A percentile compares a stretch with the other conserved stretches of the same genome.
Evolutionary conservation across 2,888 invertebrate species (phyloP).

Genomic region (Stegophylla sp.): DNA sequence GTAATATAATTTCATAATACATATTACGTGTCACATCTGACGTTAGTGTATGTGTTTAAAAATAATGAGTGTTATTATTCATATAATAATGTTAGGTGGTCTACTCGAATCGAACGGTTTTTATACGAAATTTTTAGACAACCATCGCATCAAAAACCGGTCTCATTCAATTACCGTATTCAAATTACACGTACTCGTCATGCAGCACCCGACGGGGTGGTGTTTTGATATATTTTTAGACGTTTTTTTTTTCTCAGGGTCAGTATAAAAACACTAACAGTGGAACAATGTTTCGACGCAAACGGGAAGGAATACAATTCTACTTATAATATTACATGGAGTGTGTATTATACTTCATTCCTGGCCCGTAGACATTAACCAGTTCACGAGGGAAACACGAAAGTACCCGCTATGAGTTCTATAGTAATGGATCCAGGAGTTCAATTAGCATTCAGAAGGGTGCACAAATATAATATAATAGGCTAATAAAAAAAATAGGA

Average conservation of each 20-base stretch:
- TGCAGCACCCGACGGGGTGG: constrained; percentile 21
- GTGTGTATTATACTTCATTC: no score
- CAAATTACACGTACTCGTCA: constrained; percentile 27
- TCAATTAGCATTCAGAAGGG: no score
- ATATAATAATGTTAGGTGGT: constrained; percentile 11
- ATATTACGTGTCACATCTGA: constrained; percentile 13
- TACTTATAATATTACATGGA: neutral
- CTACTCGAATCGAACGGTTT: neutral
- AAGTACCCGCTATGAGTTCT: no score
- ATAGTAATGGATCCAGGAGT: no score
- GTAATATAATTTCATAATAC: constrained; percentile 13
- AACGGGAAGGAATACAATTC: neutral
- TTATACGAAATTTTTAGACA: constrained; percentile 28
- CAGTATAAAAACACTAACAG: neutral
- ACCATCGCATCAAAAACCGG: constrained; percentile 11
- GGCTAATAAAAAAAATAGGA: no score
- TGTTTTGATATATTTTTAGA: constrained; percentile 25
- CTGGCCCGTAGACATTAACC: no score
- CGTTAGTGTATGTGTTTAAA: constrained; percentile 9
- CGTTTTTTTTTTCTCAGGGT: neutral
- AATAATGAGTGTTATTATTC: constrained; percentile 41
- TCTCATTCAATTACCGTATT: constrained; percentile 51
- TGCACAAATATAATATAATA: no score
- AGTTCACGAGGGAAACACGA: no score
- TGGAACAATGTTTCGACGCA: neutral